phyloP scores from a whole-genome alignment of 2,888 invertebrate species.

The Gryllus longicercus region DNA sequence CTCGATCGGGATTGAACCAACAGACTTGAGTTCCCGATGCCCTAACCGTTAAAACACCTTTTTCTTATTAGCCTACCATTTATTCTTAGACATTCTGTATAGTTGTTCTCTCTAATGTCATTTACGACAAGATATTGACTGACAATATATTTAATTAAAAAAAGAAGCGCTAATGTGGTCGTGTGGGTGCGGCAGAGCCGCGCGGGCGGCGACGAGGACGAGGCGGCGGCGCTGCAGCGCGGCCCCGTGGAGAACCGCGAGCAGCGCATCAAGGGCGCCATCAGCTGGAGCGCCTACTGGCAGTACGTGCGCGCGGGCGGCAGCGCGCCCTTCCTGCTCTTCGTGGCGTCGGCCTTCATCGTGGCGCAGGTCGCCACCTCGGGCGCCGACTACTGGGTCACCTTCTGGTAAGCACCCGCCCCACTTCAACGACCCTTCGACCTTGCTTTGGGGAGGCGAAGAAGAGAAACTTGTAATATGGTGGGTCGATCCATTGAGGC shows the following conservation, averaged over 20 bases:
- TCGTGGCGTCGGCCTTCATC: conserved; percentile 61
- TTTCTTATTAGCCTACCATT: too few relatives aligned
- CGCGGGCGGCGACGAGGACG: not conserved
- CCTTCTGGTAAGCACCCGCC: conserved; percentile 61
- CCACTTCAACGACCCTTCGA: conserved; percentile 40
- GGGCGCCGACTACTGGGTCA: conserved; percentile 73
- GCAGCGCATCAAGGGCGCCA: conserved; percentile 30
- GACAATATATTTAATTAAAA: too few relatives aligned
- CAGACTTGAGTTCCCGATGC: too few relatives aligned
- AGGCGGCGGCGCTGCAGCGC: not conserved
- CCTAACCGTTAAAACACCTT: too few relatives aligned
- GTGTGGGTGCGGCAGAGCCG: not conserved
- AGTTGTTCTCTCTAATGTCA: too few relatives aligned
- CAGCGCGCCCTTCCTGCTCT: conserved; percentile 56
- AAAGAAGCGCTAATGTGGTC: too few relatives aligned
- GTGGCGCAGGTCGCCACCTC: conserved; percentile 62
- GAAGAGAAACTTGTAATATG: too few relatives aligned
- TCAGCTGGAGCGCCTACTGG: conserved; percentile 52
- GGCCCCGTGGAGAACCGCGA: conserved; percentile 32
- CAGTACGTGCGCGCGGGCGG: conserved; percentile 72
- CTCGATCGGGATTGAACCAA: too few relatives aligned
- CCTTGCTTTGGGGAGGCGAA: not conserved
- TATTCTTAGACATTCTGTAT: too few relatives aligned
- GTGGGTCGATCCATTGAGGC: too few relatives aligned
- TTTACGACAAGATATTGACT: too few relatives aligned